phyloP scores from a whole-genome alignment of 2,888 invertebrate genomes.

The Hypomecis atomaria region DNA sequence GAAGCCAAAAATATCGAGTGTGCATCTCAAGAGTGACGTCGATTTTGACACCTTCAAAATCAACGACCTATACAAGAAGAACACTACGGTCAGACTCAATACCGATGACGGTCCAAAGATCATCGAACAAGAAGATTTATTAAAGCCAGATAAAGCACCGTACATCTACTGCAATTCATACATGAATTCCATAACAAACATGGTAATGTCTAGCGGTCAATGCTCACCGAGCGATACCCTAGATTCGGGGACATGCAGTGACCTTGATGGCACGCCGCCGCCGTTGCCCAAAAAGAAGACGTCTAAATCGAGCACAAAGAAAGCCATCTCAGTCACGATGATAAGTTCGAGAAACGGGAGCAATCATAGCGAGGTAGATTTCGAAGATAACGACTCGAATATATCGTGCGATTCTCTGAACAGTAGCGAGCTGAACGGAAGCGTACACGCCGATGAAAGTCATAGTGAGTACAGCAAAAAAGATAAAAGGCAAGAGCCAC shows the following conservation, averaged over 20 bases:
- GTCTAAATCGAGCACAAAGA: slow-evolving; percentile 77
- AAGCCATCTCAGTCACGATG: slow-evolving; percentile 83
- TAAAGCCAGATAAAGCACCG: slow-evolving; percentile 76
- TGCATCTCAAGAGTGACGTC: slow-evolving; percentile 78
- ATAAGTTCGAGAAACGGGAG: slow-evolving; percentile 84
- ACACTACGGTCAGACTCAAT: slow-evolving; percentile 86
- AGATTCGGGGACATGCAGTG: slow-evolving; percentile 94
- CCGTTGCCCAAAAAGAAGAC: slow-evolving; percentile 88
- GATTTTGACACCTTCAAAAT: slow-evolving; percentile 73
- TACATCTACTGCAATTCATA: slow-evolving; percentile 87
- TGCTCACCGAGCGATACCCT: slow-evolving; percentile 93
- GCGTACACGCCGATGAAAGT: slow-evolving; percentile 80
- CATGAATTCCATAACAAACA: slow-evolving; percentile 78
- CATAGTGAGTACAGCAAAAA: slow-evolving; percentile 73
- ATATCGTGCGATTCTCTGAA: slow-evolving; percentile 93
- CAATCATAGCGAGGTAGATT: slow-evolving; percentile 87
- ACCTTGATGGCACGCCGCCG: slow-evolving; percentile 90
- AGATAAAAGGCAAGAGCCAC: slow-evolving; percentile 70
- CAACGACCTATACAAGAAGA: slow-evolving; percentile 72
- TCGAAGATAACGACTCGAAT: slow-evolving; percentile 90
- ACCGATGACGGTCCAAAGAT: slow-evolving; percentile 81
- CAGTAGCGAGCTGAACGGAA: slow-evolving; percentile 87
- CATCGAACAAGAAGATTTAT: slow-evolving; percentile 78
- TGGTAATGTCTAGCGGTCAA: slow-evolving; percentile 91
- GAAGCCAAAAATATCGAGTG: slow-evolving; percentile 79